Evolutionary conservation across 1,140 invertebrate genomes (phyloP).

Genomic region (Chironomus tepperi): DNA sequence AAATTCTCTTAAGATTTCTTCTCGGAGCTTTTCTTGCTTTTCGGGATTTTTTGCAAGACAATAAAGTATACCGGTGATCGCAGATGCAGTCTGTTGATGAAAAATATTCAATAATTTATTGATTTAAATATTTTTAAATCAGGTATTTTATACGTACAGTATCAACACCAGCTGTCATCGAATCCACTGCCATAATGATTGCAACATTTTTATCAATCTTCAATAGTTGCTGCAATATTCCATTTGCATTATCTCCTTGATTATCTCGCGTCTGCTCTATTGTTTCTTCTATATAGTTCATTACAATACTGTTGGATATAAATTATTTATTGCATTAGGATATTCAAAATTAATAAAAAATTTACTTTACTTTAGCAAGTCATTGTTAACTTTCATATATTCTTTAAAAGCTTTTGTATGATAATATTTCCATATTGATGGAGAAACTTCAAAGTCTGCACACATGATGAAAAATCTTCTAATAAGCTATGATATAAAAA

Average conservation of each 20-base stretch:
- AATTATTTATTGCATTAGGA: background rate
- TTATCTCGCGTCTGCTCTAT: conserved; percentile 30
- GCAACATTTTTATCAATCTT: conserved; percentile 48
- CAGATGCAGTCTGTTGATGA: background rate
- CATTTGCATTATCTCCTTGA: conserved; percentile 35
- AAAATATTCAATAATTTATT: background rate
- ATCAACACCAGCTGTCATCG: conserved; percentile 61
- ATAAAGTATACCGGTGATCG: conserved; percentile 41
- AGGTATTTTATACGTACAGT: conserved; percentile 42
- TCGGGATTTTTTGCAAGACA: conserved; percentile 52
- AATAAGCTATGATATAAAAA: background rate
- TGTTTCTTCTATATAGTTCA: background rate
- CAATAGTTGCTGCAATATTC: conserved; percentile 47
- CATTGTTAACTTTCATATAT: conserved; percentile 41
- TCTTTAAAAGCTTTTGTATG: conserved; percentile 45
- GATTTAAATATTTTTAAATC: background rate
- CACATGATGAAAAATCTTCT: background rate
- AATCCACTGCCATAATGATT: conserved; percentile 53
- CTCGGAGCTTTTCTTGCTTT: conserved; percentile 54
- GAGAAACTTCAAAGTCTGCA: conserved; percentile 47
- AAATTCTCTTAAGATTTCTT: conserved; percentile 49
- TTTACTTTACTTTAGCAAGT: conserved; percentile 24
- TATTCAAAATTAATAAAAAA: background rate
- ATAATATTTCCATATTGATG: conserved; percentile 50
- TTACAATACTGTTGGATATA: background rate